Evolutionary conservation across 2,888 invertebrate species (phyloP), one percentile per base, ranked within the genome.

Genomic region (Toxonevra muliebris): DNA sequence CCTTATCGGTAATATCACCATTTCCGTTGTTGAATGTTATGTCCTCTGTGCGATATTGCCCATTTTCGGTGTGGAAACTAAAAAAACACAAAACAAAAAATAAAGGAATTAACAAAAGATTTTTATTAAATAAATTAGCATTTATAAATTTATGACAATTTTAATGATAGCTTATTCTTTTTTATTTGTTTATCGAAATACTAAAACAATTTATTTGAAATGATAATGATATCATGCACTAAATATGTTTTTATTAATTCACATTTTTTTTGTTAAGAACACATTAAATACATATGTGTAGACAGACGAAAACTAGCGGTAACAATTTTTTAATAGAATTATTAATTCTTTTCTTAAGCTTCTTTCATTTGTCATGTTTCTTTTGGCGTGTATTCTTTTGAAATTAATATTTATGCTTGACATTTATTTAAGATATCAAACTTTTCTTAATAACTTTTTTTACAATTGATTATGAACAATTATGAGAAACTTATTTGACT

Each of bases 1-100:
- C 66, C 2, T 60, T 52, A 40, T 71, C 68, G n/a, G 17, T 63
- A 9, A 55, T 55, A 17, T 70, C 66, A 9, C 15, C 8, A n/a
- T 40, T 42, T 11, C 66, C 55, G 13, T 68, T 72, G 1, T 76
- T 78, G 59, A 71, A 79, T 20, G 76, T 78, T 11, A 82, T 77
- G 40, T 80, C 77, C 71, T 84, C 84, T 9, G 76, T 77, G 15
- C 84, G 76, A 50, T 76, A 75, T 69, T 83, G 78, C 0, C 84
- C 84, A 42, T 84, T 83, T 66, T 81, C 82, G 0, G 82, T 83
- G 60, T 83, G 77, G 65, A 79, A 84, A 11, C 84, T 84, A 19
- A 2, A 30, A n/a, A 79, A 84, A 11, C 84, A 84, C 17, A 2
- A 30, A 40, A 40, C 12, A 41, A 1, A 30, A 41, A 20, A 8